Evolutionary conservation across 2,888 invertebrate species (phyloP), one percentile per base, ranked within the genome.

Genomic region (Morinoia aosen): DNA sequence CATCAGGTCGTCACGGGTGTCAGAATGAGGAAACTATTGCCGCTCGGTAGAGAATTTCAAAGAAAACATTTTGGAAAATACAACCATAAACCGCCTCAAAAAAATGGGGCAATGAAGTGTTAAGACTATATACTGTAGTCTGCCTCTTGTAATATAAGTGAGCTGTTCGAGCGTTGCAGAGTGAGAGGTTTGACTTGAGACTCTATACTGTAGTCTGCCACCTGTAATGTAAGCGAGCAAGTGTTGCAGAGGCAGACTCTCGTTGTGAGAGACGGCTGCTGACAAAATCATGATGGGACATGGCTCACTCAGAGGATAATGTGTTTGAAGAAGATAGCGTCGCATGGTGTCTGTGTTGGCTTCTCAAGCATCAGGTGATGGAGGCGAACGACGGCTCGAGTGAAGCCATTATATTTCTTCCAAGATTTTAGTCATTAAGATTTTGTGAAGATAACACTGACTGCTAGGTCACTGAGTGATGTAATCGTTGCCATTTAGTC

Each of bases 321-420:
- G 76, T 76, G 76, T 76, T 76, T 76, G 76, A 33, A 76, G 76
- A 76, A 76, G 76, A 76, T 76, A 76, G 76, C 76, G 76, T 76
- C 33, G 16, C 76, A 76, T 19, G 76, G 76, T 33, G 76, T 76
- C 33, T 76, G 25, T 33, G 25, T 76, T 48, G 5, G 48, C 48
- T 48, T 33, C 76, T 76, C 76, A 76, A 76, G 76, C 76, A 76
- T 76, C 76, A 33, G 8, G 25, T 76, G 76, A 76, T 76, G 76
- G 76, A 76, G 76, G 76, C 76, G 10, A 7, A 33, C 7, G 33
- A 33, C 33, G 61, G 61, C 61, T 12, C 25, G 76, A 3, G 76
- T 33, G 76, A 76, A 76, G 25, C 16, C 8, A 33, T 76, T 76
- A 33, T 76, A 61, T 19, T 12, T 76, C n/a, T 10, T 76, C 25